phyloP scores from a whole-genome alignment of 2,888 invertebrate species.

The Folsomia manolachei region DNA sequence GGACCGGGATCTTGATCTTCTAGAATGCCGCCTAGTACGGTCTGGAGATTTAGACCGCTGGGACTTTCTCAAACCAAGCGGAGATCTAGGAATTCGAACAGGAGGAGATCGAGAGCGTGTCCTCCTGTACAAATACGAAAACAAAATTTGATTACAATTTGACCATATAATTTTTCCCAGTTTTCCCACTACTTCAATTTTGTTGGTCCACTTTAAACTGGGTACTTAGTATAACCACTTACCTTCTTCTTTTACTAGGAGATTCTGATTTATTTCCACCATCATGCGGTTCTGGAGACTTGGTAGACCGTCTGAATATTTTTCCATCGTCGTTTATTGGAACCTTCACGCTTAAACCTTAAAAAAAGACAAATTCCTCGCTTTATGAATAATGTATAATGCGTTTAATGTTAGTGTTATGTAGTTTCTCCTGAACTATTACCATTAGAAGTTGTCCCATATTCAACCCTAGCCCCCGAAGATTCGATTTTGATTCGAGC shows the following conservation, averaged over 20 bases:
- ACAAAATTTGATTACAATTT: not conserved
- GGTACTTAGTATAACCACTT: not conserved
- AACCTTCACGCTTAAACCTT: constrained; percentile 40
- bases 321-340: constrained; percentile 15
- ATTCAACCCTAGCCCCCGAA: not conserved
- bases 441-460: constrained; percentile 38
- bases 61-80: not conserved
- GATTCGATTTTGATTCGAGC: constrained; percentile 15
- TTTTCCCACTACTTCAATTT: not conserved
- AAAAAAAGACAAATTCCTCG: no score
- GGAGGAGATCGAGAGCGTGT: constrained; percentile 21
- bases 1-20: constrained; percentile 29
- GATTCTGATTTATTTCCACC: constrained; percentile 35
- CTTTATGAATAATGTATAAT: not conserved
- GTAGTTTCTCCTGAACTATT: not conserved
- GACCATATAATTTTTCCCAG: not conserved
- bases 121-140: not conserved
- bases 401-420: no score
- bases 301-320: not conserved
- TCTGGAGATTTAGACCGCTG: not conserved
- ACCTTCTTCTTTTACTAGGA: constrained; percentile 8
- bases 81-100: constrained; percentile 25
- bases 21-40: not conserved
- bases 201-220: not conserved
- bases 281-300: no score